A percentile compares a stretch with the other conserved stretches of the same genome.
Conservation (phyloP, 2,888 invertebrate genomes). For the Nymphalis polychloros region DNA sequence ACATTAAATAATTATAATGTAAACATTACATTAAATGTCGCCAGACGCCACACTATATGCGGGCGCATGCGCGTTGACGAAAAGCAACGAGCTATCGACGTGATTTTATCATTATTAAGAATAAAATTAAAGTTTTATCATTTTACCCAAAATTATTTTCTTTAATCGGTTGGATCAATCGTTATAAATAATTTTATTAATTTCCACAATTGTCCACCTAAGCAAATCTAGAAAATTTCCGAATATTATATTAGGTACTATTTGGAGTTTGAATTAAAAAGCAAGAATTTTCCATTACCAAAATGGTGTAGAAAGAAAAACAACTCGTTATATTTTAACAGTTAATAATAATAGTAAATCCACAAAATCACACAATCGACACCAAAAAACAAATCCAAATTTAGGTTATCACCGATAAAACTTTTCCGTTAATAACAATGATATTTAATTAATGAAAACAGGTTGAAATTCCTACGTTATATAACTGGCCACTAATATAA, state of each 20-base stretch:
- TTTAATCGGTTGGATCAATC: no score
- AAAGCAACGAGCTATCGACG: slow-evolving; percentile 21
- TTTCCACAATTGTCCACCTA: no score
- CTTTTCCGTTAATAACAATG: background rate
- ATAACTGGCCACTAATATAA: background rate
- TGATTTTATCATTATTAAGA: background rate
- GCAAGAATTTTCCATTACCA: background rate
- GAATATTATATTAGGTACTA: no score
- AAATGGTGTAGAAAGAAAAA: background rate
- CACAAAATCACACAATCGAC: background rate
- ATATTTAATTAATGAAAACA: background rate
- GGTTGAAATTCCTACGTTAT: background rate
- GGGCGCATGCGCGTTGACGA: slow-evolving; percentile 15
- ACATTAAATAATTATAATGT: slow-evolving; percentile 57
- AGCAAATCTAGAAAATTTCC: no score
- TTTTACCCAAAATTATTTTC: background rate
- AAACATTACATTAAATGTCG: slow-evolving; percentile 53
- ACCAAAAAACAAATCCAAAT: background rate
- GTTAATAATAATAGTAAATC: background rate
- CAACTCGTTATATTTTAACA: background rate
- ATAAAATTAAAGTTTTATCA: slow-evolving; percentile 18
- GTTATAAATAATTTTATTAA: no score
- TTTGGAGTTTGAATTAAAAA: background rate
- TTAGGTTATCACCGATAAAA: slow-evolving; percentile 2
- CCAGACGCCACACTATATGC: slow-evolving; percentile 20